Conservation (phyloP, 2,888 invertebrate species). For the Orchesella flavescens region DNA sequence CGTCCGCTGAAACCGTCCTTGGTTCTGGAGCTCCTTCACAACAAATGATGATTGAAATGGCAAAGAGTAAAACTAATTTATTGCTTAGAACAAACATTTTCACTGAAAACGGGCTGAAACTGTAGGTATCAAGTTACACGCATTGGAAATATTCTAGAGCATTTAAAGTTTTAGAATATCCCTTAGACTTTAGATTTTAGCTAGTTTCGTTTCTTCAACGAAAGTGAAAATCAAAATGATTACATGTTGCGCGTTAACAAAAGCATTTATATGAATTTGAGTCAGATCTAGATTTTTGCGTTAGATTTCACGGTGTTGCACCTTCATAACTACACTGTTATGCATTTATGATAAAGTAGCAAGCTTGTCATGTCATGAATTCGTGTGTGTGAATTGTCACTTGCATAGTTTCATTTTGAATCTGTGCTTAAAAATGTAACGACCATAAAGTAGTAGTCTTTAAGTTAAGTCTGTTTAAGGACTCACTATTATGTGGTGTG, state of each 20-base stretch:
- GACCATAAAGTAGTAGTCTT: not conserved
- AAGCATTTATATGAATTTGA: constrained; percentile 45
- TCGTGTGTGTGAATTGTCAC: not conserved
- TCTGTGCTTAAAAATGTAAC: constrained; percentile 32
- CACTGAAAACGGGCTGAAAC: too few relatives aligned
- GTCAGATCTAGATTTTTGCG: constrained; percentile 7
- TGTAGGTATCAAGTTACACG: not conserved
- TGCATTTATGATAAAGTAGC: not conserved
- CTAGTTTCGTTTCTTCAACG: constrained; percentile 4
- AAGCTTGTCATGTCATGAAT: not conserved
- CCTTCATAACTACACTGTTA: constrained; percentile 16
- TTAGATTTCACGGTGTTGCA: constrained; percentile 26
- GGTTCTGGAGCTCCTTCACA: constrained; percentile 41
- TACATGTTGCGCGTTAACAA: constrained; percentile 16
- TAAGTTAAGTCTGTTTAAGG: not conserved
- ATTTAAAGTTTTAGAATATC: not conserved
- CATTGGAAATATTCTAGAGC: not conserved
- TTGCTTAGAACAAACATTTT: not conserved
- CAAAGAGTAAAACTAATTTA: not conserved
- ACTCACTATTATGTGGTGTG: not conserved
- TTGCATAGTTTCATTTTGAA: not conserved
- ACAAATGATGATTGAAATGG: not conserved
- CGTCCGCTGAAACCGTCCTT: not conserved
- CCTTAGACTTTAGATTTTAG: not conserved
- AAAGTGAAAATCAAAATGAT: constrained; percentile 58